Evolutionary conservation across 2,888 invertebrate genomes (phyloP).

Genomic region (Mythimna loreyi): DNA sequence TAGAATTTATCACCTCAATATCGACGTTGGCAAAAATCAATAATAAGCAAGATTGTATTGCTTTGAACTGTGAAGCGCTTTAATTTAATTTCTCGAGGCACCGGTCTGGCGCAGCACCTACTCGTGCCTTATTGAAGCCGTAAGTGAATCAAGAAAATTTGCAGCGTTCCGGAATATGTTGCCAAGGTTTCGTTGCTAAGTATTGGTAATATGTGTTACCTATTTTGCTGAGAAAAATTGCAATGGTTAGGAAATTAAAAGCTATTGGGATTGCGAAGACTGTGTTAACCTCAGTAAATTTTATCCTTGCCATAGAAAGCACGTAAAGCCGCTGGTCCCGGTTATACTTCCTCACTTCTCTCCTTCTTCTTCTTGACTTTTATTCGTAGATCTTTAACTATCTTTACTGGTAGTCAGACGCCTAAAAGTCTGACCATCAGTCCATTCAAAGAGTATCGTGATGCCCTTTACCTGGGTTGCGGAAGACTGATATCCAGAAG

Average conservation of each 20-base stretch:
- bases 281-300: not conserved
- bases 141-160: slow-evolving; percentile 54
- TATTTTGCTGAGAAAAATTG: not conserved
- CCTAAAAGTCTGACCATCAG: too few species aligned
- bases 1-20: slow-evolving; percentile 8
- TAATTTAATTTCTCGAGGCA: slow-evolving; percentile 51
- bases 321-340: too few species aligned
- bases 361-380: too few species aligned
- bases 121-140: slow-evolving; percentile 25
- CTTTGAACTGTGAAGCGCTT: slow-evolving; percentile 53
- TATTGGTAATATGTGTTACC: not conserved
- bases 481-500: too few species aligned
- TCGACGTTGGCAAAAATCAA: slow-evolving; percentile 38
- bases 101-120: slow-evolving; percentile 21
- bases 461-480: too few species aligned
- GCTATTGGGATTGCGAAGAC: not conserved
- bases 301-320: not conserved
- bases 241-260: too few species aligned
- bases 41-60: slow-evolving; percentile 55
- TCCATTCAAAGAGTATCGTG: too few species aligned
- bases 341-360: too few species aligned
- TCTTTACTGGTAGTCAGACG: too few species aligned
- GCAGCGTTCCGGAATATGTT: slow-evolving; percentile 23
- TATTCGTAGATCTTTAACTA: too few species aligned
- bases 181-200: not conserved